Percentiles rank a stretch among this genome's conserved stretches.
phyloP scores from a whole-genome alignment of 92 coral and sea anemone species.

The Bergia puertoricense region DNA sequence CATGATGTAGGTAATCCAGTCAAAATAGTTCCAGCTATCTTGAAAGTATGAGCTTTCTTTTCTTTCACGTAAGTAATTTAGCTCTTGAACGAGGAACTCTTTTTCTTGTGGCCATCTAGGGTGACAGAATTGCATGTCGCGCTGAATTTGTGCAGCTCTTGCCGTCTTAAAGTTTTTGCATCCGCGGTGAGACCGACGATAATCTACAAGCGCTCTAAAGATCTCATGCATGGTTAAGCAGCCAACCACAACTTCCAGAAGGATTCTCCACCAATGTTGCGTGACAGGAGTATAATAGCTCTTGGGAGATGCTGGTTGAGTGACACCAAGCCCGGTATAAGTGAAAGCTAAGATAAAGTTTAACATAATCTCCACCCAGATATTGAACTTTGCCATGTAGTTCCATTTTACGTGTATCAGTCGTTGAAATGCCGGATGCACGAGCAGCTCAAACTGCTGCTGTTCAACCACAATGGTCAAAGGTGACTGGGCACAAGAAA shows the following conservation, averaged over 20 bases:
- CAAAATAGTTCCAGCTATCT: slow-evolving; percentile 69
- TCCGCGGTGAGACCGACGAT: slow-evolving; percentile 49
- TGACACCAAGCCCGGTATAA: slow-evolving; percentile 59
- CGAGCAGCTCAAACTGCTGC: slow-evolving; percentile 64
- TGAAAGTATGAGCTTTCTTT: slow-evolving; percentile 53
- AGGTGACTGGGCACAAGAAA: slow-evolving; percentile 48
- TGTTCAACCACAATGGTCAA: slow-evolving; percentile 63
- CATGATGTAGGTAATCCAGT: slow-evolving; percentile 65
- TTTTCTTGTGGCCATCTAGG: slow-evolving; percentile 72
- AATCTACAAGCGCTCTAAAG: slow-evolving; percentile 61
- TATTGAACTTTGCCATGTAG: slow-evolving; percentile 52
- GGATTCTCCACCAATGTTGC: slow-evolving; percentile 62
- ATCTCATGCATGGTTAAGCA: slow-evolving; percentile 59
- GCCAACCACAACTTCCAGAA: slow-evolving; percentile 53
- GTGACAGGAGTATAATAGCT: slow-evolving; percentile 54
- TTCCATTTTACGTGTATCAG: slow-evolving; percentile 74
- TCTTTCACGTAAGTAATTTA: slow-evolving; percentile 40
- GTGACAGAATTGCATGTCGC: slow-evolving; percentile 66
- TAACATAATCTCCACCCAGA: slow-evolving; percentile 61
- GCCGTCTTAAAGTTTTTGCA: slow-evolving; percentile 48
- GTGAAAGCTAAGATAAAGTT: slow-evolving; percentile 57
- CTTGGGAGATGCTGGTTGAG: slow-evolving; percentile 47
- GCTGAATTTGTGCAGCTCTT: slow-evolving; percentile 56
- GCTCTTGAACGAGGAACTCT: slow-evolving; percentile 48
- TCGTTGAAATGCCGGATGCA: slow-evolving; percentile 77